phyloP scores from a whole-genome alignment of 2,888 invertebrate genomes.

The Bruchidius siliquastri region DNA sequence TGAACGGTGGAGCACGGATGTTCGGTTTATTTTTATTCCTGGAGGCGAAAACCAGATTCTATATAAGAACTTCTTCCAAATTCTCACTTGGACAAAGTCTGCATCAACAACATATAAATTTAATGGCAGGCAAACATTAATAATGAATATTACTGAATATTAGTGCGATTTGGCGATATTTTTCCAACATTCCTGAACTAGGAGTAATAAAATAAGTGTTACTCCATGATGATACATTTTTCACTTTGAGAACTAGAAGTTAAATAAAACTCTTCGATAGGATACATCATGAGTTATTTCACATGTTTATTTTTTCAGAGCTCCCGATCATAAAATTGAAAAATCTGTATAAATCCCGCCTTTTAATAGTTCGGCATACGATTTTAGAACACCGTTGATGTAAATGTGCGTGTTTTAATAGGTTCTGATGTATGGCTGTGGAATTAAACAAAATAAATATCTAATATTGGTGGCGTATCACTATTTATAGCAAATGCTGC shows the following conservation, averaged over 20 bases:
- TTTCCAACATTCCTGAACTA: no score
- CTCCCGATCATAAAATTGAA: background rate
- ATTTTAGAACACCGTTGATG: background rate
- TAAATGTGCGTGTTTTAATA: background rate
- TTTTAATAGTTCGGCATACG: background rate
- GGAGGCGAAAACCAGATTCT: no score
- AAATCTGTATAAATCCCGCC: background rate
- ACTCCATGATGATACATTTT: background rate
- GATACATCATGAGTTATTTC: background rate
- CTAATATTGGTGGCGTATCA: background rate
- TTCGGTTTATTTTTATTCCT: no score
- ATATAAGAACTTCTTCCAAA: no score
- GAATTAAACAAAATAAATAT: background rate
- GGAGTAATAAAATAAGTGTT: background rate
- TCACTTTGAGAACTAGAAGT: background rate
- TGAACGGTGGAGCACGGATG: no score
- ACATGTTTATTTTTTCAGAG: background rate
- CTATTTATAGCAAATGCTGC: background rate
- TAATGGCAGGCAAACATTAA: no score
- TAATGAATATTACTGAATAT: no score
- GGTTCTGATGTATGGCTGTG: background rate
- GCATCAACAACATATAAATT: no score
- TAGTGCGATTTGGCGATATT: no score
- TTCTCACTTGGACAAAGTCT: no score
- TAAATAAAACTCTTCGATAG: background rate